These are phyloP conservation scores for Propithecus coquereli DNA, from an alignment of 2,113 vertebrate species.

Conservation along the genomic window DNA sequence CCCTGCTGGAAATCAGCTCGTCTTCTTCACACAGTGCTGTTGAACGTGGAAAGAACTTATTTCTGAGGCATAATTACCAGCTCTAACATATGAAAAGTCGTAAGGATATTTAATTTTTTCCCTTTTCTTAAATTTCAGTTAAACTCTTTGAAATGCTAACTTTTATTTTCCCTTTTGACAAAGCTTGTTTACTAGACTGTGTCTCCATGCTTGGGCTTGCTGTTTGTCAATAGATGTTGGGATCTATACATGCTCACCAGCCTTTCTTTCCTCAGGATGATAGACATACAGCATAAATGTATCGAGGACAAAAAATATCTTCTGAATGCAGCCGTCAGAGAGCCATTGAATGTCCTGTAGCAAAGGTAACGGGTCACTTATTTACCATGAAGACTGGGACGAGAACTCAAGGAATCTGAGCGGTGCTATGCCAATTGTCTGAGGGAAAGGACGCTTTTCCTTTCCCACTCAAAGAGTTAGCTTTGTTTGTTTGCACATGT, in stretches of 20 bases:
- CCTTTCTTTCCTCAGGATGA: constrained; percentile 74
- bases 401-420: constrained; percentile 64
- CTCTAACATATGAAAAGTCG: constrained; percentile 80
- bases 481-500: constrained; percentile 60
- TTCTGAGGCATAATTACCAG: constrained; percentile 93
- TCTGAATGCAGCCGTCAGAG: constrained; percentile 75
- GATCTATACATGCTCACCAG: constrained; percentile 61
- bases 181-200: constrained; percentile 63
- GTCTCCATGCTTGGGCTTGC: constrained; percentile 14
- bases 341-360: constrained; percentile 80
- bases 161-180: constrained; percentile 42
- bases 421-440: constrained; percentile 56
- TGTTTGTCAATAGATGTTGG: constrained; percentile 47
- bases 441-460: constrained; percentile 52
- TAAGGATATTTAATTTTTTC: constrained; percentile 69
- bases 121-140: constrained; percentile 27
- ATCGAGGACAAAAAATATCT: constrained; percentile 76
- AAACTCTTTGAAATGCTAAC: constrained; percentile 73
- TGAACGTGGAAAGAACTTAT: constrained; percentile 93
- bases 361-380: constrained; percentile 82
- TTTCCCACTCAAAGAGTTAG: constrained; percentile 68
- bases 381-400: constrained; percentile 68
- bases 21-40: constrained; percentile 91
- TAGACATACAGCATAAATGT: constrained; percentile 76
- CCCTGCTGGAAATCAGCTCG: constrained; percentile 94